Evolutionary conservation across 2,888 invertebrate genomes (phyloP), one percentile per base, ranked within the genome.

Genomic region (Synanthedon formicaeformis): DNA sequence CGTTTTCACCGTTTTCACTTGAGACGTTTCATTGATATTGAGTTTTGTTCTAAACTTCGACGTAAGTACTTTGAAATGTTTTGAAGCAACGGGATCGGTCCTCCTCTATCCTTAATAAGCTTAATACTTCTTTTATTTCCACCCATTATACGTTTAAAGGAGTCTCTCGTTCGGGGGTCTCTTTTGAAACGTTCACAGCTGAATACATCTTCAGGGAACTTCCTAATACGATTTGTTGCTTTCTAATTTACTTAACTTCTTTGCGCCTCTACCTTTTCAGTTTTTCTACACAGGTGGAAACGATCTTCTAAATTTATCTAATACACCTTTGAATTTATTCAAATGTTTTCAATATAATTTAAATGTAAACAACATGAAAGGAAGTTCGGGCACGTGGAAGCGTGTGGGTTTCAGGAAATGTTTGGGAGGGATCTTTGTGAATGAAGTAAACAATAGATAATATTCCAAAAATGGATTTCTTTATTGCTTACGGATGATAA

Each of bases 11-110:
- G 67, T 71, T 66, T 61, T 68, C 72, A 67, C 71, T 75, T 68
- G 73, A 68, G 69, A 76, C 76, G 67, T 78, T 80, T 74, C 78
- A 77, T 78, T 79, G 80, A 79, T 83, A 81, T 82, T 77, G 77
- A 81, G 79, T 80, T 83, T 78, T 80, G 77, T 80, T 78, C 73
- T 73, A 74, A 80, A 59, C 71, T 82, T 76, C 66, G 55, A 60
- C 67, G 69, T 69, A 71, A 76, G 74, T 74, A 75, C 78, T 81
- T 79, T 62, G 71, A 70, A 73, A 76, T 78, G 74, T 78, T 78
- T 75, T 64, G 71, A 72, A 67, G 67, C 66, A 61, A 45, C 60
- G 56, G 60, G 66, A 71, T 73, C 62, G 65, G 65, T 67, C 69
- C 68, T 41, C 23, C 45, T 66, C 67, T 69, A 69, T 75, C 66